Base-by-base conservation (phyloP, 2,888 invertebrate species). In the Xestia sexstrigata region DNA sequence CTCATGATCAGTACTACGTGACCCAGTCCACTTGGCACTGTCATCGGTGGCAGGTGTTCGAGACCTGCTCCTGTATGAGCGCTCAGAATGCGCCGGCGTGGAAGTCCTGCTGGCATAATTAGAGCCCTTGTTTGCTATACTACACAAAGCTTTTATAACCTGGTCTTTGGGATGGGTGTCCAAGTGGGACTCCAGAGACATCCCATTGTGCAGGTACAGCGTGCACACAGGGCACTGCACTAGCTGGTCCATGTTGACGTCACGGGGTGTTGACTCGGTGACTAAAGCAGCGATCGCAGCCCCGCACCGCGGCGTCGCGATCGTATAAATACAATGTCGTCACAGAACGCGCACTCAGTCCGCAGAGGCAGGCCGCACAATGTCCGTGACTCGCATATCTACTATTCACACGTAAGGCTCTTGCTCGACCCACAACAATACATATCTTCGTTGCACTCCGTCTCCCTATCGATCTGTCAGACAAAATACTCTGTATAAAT, bases 131-230 rank as follows among this genome's bases (percentile, higher is more conserved):
- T 95, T 94, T 83, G 97, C 96, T 81, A 96, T 90, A 87, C 86
- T 93, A 90, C 96, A 97, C 83, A 99, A 96, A 42, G 98, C 98
- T 93, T 98, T 98, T 88, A 98, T 98, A 71, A 99, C 98, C 95
- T 98, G 98, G 89, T 98, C 98, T 94, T 98, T 98, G 63, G 98
- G 98, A 96, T 98, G 98, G 45, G 98, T 98, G 92, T 98, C 98
- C 93, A 99, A 97, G 93, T 98, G 98, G 85, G 97, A 97, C 92
- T 98, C 98, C 88, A 98, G 95, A 79, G 98, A 97, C 96, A 98
- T 98, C 77, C 98, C 98, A 95, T 98, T 98, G 88, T 98, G 97
- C 87, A 99, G 97, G 94, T 97, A 98, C 83, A 98, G 96, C 60
- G 98, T 98, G 95, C 98, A 99, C 86, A 98, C 98, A 74, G 98